Conservation (phyloP, 2,888 invertebrate genomes). For the Uloborus plumipes region DNA sequence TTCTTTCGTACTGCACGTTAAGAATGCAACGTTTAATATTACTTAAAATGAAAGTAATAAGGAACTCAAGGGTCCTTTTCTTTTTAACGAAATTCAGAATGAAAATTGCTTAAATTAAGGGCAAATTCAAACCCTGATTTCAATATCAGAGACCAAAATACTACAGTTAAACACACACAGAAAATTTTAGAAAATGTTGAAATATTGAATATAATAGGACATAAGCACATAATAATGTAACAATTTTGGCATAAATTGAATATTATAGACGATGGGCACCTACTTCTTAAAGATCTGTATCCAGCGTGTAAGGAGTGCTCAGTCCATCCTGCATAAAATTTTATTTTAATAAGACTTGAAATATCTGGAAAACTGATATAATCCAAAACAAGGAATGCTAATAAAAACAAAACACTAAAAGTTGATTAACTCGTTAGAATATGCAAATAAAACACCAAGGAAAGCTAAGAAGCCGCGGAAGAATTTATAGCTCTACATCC, state of each 20-base stretch:
- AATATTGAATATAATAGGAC: neutral
- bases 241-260: constrained; percentile 3
- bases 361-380: constrained; percentile 46
- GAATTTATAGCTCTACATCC: no score
- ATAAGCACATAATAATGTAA: neutral
- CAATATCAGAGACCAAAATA: no score
- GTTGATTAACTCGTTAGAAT: neutral
- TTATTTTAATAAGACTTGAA: constrained; percentile 54
- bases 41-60: no score
- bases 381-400: constrained; percentile 27
- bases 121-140: no score
- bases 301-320: constrained; percentile 63
- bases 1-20: no score
- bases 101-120: no score
- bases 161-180: no score
- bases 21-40: no score
- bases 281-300: constrained; percentile 65
- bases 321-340: constrained; percentile 64
- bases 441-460: no score
- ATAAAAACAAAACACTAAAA: constrained; percentile 10
- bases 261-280: constrained; percentile 45
- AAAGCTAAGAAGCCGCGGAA: no score
- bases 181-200: neutral
- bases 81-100: no score
- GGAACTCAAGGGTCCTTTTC: no score